These are phyloP conservation scores for Turritopsis rubra DNA, from an alignment of 30 jellyfish, hydroid and myxozoan genomes.

Conservation along the genomic window DNA sequence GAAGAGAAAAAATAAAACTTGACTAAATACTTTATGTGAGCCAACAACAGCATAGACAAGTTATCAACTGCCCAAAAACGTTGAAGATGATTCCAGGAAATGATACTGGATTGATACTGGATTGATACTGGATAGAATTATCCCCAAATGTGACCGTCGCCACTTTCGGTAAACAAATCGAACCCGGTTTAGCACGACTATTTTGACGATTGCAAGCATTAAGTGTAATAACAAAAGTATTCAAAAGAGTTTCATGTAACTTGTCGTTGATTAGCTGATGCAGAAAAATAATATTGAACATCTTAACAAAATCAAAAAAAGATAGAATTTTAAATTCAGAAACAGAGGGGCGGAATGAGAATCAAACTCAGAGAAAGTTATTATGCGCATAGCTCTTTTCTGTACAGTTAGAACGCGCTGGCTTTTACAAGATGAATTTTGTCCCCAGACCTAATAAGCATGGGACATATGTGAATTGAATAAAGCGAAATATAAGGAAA, in stretches of 20 bases:
- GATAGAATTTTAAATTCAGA: background rate
- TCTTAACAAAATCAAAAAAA: background rate
- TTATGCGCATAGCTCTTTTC: background rate
- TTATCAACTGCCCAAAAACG: background rate
- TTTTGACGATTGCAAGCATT: slow-evolving; percentile 6
- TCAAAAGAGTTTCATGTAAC: background rate
- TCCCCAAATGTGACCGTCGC: background rate
- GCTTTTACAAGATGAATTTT: background rate
- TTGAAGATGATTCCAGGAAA: background rate
- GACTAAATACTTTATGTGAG: background rate
- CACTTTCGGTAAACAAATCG: no score
- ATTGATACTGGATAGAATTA: background rate
- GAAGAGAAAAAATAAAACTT: background rate
- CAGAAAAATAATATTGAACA: background rate
- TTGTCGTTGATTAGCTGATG: no score
- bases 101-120: slow-evolving; percentile 1
- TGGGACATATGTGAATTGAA: background rate
- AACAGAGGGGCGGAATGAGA: background rate
- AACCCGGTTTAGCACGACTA: no score
- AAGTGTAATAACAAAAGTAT: background rate
- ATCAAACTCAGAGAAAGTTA: slow-evolving; percentile 4
- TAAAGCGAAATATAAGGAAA: background rate
- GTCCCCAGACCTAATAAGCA: background rate
- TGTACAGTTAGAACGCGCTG: background rate
- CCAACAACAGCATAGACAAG: background rate